Percentiles rank a stretch among this genome's conserved stretches.
These are phyloP conservation scores for Marasmarcha lunaedactyla DNA, from an alignment of 2,888 invertebrate species.

Conservation along the genomic window DNA sequence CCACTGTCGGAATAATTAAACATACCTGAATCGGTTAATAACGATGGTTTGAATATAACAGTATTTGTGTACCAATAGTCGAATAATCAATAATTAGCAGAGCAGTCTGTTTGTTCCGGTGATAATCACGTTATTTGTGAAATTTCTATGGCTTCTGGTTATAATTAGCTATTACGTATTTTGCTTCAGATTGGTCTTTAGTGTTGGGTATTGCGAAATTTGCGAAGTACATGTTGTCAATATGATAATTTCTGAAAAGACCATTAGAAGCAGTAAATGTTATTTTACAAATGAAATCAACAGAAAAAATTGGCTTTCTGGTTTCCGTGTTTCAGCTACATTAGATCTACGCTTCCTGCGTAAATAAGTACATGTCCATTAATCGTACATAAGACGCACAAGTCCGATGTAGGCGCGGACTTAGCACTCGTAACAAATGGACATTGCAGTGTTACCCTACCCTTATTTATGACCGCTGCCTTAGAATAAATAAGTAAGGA, in stretches of 20 bases:
- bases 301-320: no score
- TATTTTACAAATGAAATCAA: no score
- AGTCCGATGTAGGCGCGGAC: constrained; percentile 31
- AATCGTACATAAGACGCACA: constrained; percentile 7
- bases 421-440: constrained; percentile 52
- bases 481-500: constrained; percentile 41
- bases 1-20: background rate
- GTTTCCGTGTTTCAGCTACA: no score
- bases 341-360: no score
- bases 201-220: no score
- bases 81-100: constrained; percentile 29
- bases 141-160: constrained; percentile 35
- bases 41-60: background rate
- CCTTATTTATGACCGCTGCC: constrained; percentile 43
- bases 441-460: constrained; percentile 38
- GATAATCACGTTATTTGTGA: constrained; percentile 34
- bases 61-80: constrained; percentile 20
- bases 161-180: no score
- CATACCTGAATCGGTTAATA: background rate
- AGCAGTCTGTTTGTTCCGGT: constrained; percentile 17
- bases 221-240: no score
- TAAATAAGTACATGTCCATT: no score
- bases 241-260: no score
- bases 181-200: no score
- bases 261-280: no score